Percentiles rank a stretch among this genome's conserved stretches.
These are phyloP conservation scores for Carposina sasakii DNA, from an alignment of 1,140 invertebrate genomes.

Conservation along the genomic window DNA sequence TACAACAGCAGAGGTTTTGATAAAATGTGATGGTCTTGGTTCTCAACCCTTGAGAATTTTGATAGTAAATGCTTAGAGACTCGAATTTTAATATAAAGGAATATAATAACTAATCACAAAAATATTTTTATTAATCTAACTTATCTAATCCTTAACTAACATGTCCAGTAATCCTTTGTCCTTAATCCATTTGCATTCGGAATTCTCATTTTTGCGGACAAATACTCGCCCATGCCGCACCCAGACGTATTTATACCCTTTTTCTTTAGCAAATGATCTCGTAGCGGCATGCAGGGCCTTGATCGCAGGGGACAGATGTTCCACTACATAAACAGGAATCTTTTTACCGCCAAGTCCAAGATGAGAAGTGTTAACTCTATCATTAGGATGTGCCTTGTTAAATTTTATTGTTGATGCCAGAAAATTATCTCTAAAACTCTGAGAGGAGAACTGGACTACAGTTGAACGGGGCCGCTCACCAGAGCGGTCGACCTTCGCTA, in stretches of 20 bases:
- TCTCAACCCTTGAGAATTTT: background rate
- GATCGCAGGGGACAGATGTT: conserved; percentile 8
- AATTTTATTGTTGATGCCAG: conserved; percentile 1
- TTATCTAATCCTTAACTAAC: too few species aligned
- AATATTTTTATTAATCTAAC: background rate
- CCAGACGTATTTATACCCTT: conserved; percentile 2
- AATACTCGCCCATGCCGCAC: background rate
- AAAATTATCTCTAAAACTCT: background rate
- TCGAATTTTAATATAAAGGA: background rate
- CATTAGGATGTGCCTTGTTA: conserved; percentile 11
- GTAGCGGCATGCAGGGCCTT: conserved; percentile 15
- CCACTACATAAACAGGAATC: conserved; percentile 12
- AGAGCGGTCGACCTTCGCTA: background rate
- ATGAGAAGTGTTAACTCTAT: conserved; percentile 11
- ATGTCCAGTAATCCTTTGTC: background rate
- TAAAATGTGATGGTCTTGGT: background rate
- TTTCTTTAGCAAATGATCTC: background rate
- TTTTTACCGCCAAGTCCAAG: conserved; percentile 7
- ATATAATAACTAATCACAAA: background rate
- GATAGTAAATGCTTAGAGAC: background rate
- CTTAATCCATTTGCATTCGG: background rate
- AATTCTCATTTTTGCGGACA: background rate
- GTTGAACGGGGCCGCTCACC: background rate
- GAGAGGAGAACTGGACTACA: background rate
- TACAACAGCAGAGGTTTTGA: background rate